A percentile compares a stretch with the other conserved stretches of the same genome.
Conservation (phyloP, 1,140 invertebrate species). For the Thaumetopoea pityocampa region DNA sequence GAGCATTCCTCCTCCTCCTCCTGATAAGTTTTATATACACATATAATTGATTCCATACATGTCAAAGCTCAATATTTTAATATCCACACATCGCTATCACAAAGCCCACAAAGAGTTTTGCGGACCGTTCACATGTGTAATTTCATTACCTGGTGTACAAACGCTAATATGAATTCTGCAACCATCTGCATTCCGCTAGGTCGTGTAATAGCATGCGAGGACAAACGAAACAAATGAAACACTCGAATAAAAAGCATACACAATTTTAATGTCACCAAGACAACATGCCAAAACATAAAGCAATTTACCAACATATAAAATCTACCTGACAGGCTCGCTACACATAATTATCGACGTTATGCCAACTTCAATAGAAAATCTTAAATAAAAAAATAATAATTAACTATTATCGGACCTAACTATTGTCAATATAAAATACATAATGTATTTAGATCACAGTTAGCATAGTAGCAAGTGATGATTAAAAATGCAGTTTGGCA, state of each 20-base stretch:
- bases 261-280: conserved; percentile 69
- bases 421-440: conserved; percentile 47
- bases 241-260: conserved; percentile 66
- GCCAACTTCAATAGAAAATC: conserved; percentile 62
- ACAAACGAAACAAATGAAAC: conserved; percentile 56
- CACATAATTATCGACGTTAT: conserved; percentile 47
- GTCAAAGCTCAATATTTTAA: too few species aligned
- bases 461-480: conserved; percentile 39
- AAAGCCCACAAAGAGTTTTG: conserved; percentile 10
- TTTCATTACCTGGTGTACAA: conserved; percentile 22
- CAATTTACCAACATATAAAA: conserved; percentile 47
- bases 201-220: conserved; percentile 49
- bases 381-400: conserved; percentile 70
- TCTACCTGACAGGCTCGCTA: conserved; percentile 41
- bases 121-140: neutral
- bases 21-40: too few species aligned
- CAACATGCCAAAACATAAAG: conserved; percentile 69
- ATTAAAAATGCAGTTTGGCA: conserved; percentile 63
- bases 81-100: conserved; percentile 20
- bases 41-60: too few species aligned
- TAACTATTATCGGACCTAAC: conserved; percentile 46
- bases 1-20: conserved; percentile 67
- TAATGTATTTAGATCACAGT: conserved; percentile 55
- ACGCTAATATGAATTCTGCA: conserved; percentile 52
- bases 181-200: conserved; percentile 49